Percentiles rank a stretch among this genome's conserved stretches.
phyloP scores from a whole-genome alignment of 2,888 invertebrate genomes.

The Eilema griseolum region DNA sequence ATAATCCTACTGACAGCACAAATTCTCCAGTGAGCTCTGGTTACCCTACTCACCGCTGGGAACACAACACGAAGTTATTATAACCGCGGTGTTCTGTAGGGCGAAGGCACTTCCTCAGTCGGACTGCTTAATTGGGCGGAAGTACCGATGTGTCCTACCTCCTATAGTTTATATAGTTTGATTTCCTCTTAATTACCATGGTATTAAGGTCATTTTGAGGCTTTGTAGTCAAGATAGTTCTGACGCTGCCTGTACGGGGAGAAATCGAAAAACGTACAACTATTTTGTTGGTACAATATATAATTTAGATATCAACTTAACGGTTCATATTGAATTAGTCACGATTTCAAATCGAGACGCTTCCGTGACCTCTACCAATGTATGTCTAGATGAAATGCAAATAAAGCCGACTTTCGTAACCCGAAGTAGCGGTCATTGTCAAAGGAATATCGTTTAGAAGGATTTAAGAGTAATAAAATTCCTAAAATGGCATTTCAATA shows the following conservation, averaged over 20 bases:
- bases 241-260: conserved; percentile 23
- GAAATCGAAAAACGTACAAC: conserved; percentile 56
- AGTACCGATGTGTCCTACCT: no score
- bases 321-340: conserved; percentile 68
- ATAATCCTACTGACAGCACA: no score
- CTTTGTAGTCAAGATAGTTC: no score
- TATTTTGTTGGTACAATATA: conserved; percentile 66
- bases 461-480: conserved; percentile 44
- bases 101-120: no score
- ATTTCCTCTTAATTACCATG: no score
- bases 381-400: conserved; percentile 21
- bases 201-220: no score
- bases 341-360: conserved; percentile 66
- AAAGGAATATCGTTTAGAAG: conserved; percentile 21
- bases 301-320: conserved; percentile 73
- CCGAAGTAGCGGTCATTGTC: conserved; percentile 14
- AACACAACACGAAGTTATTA: no score
- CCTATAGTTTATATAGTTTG: no score
- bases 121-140: no score
- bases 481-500: conserved; percentile 28
- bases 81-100: no score
- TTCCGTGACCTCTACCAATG: conserved; percentile 53
- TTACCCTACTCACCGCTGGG: no score
- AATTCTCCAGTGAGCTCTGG: no score
- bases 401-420: not conserved